phyloP scores from a whole-genome alignment of 2,888 invertebrate genomes.

The Melanophora roralis region DNA sequence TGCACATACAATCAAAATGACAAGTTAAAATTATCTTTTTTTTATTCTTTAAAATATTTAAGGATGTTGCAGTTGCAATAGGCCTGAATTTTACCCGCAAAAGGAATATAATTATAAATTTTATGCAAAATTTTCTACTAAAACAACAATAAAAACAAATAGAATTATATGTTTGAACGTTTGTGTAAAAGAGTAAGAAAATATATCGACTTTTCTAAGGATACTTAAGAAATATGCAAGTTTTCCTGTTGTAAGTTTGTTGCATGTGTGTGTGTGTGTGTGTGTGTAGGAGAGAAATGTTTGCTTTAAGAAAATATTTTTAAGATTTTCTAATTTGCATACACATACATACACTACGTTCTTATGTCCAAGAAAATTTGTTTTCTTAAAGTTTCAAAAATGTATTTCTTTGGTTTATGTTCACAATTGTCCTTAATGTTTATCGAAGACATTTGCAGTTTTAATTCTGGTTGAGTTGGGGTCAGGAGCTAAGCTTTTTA shows the following conservation, averaged over 20 bases:
- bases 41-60: background rate
- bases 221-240: background rate
- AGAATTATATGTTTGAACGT: background rate
- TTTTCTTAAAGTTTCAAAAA: constrained; percentile 4
- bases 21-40: constrained; percentile 10
- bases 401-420: constrained; percentile 16
- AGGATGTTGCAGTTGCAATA: background rate
- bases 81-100: constrained; percentile 10
- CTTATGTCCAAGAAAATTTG: constrained; percentile 15
- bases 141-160: constrained; percentile 6
- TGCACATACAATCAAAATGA: background rate
- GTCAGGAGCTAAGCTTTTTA: too few species aligned
- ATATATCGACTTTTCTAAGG: constrained; percentile 24
- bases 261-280: background rate
- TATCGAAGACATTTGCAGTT: background rate
- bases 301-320: constrained; percentile 15
- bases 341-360: background rate
- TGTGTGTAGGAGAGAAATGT: background rate
- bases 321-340: background rate
- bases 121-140: constrained; percentile 9
- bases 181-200: constrained; percentile 4
- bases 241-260: too few species aligned
- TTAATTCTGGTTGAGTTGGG: background rate
- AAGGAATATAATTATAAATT: constrained; percentile 51
- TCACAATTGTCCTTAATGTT: background rate